A percentile compares a stretch with the other conserved stretches of the same genome.
Evolutionary conservation across 2,888 invertebrate species (phyloP).

Genomic region (Galerucella pusilla): DNA sequence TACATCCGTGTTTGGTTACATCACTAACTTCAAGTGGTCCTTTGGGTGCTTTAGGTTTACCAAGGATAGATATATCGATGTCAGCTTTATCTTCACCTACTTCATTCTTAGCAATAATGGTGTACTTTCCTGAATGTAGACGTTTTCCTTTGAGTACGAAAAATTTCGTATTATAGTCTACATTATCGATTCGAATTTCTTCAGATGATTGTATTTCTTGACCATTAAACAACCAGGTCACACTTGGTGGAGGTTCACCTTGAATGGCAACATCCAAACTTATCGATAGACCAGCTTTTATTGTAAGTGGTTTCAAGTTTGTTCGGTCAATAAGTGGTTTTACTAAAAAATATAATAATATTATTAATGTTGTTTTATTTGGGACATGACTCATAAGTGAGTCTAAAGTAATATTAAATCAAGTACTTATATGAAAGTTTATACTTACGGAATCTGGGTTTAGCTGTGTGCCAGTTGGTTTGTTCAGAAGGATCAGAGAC

Average conservation of each 20-base stretch:
- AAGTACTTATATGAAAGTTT: slow-evolving; percentile 1
- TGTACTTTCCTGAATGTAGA: slow-evolving; percentile 86
- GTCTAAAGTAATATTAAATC: not conserved
- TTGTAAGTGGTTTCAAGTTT: slow-evolving; percentile 83
- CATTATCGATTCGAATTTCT: slow-evolving; percentile 78
- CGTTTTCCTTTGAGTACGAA: slow-evolving; percentile 86
- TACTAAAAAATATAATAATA: slow-evolving; percentile 70
- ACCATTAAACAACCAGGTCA: slow-evolving; percentile 89
- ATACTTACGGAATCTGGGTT: slow-evolving; percentile 86
- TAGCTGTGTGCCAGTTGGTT: slow-evolving; percentile 91
- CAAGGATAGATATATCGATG: slow-evolving; percentile 85
- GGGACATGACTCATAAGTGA: not conserved
- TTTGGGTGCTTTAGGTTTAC: slow-evolving; percentile 81
- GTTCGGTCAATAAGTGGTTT: slow-evolving; percentile 95
- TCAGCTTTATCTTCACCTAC: slow-evolving; percentile 94
- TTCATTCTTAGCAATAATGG: slow-evolving; percentile 89
- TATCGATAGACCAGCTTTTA: slow-evolving; percentile 90
- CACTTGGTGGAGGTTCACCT: slow-evolving; percentile 94
- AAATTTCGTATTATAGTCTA: slow-evolving; percentile 93
- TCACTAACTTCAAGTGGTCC: slow-evolving; percentile 91
- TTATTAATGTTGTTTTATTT: not conserved
- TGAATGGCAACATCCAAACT: slow-evolving; percentile 88
- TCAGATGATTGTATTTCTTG: slow-evolving; percentile 73
- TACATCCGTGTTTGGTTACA: slow-evolving; percentile 91
- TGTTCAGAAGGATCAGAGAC: slow-evolving; percentile 92